Evolutionary conservation across 2,797 vertebrate species (phyloP), one percentile per base, ranked within the genome.

Genomic region (Melanotaenia maccullochi): DNA sequence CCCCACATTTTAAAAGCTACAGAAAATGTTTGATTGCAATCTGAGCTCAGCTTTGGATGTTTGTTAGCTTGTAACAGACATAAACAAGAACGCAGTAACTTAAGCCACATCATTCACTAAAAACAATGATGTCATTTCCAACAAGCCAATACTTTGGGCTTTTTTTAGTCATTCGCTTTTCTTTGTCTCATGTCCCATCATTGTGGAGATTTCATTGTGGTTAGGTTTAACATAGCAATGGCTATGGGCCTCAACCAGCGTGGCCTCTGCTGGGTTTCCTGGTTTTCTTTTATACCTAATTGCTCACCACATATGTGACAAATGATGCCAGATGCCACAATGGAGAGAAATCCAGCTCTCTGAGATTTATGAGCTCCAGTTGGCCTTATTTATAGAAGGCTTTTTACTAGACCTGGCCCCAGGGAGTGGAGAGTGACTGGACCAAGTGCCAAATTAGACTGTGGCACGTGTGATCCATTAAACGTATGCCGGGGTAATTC

Each of bases 271-370:
- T 68, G 83, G 86, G 87, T 89, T 90, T 89, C 88, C 85, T 90
- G 90, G 76, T 86, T 87, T 91, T 84, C 84, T 89, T 91, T 89
- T 85, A 82, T 86, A 88, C 88, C 90, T 91, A 93, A 93, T 93
- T 89, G 88, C 87, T 82, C 86, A 85, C 89, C 90, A 71, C 91
- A 92, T 82, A 90, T 90, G 90, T 90, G 91, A 94, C 90, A 91
- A 92, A 93, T 90, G 85, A 92, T 63, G 87, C 90, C 90, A 92
- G 89, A 90, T 93, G 88, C 87, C 89, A 90, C 70, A 87, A 79
- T 77, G 84, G 84, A 90, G 85, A 82, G 73, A 91, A 91, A 89
- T 74, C 64, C 85, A 87, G 85, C 76, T 75, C 82, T 76, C 62
- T 62, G 71, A 86, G 85, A 91, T 93, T 93, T 93, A 93, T 88